Percentiles rank a stretch among this genome's conserved stretches.
phyloP scores from a whole-genome alignment of 2,888 invertebrate genomes.

The Andrena chrysosceles region DNA sequence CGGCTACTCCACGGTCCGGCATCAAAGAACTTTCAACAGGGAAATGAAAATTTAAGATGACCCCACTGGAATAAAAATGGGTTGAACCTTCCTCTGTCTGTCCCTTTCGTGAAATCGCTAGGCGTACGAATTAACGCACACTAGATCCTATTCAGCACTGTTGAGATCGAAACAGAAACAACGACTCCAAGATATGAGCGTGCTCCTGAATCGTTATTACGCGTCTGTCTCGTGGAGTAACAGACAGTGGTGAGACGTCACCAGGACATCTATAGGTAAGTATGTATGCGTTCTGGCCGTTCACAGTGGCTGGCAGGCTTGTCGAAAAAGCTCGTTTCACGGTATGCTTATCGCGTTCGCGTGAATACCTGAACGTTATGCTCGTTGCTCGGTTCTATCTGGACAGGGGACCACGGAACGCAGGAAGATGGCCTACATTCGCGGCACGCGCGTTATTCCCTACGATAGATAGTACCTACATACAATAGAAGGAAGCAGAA shows the following conservation, averaged over 20 bases:
- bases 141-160: too few species aligned
- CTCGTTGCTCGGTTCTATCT: background rate
- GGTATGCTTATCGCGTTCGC: constrained; percentile 39
- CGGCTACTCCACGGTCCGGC: constrained; percentile 24
- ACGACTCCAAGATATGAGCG: too few species aligned
- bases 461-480: too few species aligned
- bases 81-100: background rate
- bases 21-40: constrained; percentile 37
- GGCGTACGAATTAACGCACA: too few species aligned
- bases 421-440: background rate
- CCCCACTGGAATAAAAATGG: constrained; percentile 25
- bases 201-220: too few species aligned
- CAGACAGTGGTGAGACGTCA: background rate
- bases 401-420: background rate
- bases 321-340: constrained; percentile 59
- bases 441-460: too few species aligned
- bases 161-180: too few species aligned
- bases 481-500: background rate
- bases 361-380: constrained; percentile 32
- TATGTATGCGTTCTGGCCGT: background rate
- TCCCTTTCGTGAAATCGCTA: too few species aligned
- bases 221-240: too few species aligned
- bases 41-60: constrained; percentile 53
- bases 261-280: background rate
- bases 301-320: background rate